phyloP scores from a whole-genome alignment of 2,797 vertebrate genomes.

The Jordanella pulchra region DNA sequence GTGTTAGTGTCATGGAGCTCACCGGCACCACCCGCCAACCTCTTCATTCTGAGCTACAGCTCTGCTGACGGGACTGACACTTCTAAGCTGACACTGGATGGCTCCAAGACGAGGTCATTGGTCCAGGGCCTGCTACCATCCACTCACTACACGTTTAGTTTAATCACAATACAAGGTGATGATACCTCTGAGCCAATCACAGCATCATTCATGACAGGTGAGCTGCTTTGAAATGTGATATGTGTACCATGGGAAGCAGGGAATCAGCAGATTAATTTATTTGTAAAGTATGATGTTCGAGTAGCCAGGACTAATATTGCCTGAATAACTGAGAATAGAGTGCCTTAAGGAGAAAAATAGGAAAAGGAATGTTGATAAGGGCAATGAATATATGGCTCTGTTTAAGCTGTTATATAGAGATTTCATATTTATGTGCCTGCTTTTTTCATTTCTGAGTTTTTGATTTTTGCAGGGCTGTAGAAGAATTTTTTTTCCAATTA shows the following conservation, averaged over 20 bases:
- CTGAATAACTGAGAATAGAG: not conserved
- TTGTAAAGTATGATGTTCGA: not conserved
- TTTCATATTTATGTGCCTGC: constrained; percentile 23
- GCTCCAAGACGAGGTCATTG: constrained; percentile 85
- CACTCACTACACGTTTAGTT: constrained; percentile 88
- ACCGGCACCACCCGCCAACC: constrained; percentile 91
- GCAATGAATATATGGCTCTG: not conserved
- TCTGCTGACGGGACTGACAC: constrained; percentile 83
- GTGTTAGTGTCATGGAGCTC: constrained; percentile 92
- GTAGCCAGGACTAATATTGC: not conserved
- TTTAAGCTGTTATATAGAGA: not conserved
- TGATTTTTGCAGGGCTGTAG: not conserved
- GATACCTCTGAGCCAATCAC: constrained; percentile 88
- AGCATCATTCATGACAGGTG: constrained; percentile 92
- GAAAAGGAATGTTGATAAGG: not conserved
- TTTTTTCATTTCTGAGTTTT: constrained; percentile 39
- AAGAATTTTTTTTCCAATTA: not conserved
- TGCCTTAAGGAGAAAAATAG: not conserved
- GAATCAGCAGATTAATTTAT: not conserved
- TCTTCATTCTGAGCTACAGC: constrained; percentile 90
- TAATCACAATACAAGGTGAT: constrained; percentile 89
- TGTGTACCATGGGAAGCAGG: not conserved
- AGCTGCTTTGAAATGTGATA: constrained; percentile 36
- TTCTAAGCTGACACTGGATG: constrained; percentile 86
- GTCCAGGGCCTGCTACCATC: constrained; percentile 87